A percentile compares a stretch with the other conserved stretches of the same genome.
phyloP scores from a whole-genome alignment of 2,888 invertebrate genomes.

The Coelinius sp. region DNA sequence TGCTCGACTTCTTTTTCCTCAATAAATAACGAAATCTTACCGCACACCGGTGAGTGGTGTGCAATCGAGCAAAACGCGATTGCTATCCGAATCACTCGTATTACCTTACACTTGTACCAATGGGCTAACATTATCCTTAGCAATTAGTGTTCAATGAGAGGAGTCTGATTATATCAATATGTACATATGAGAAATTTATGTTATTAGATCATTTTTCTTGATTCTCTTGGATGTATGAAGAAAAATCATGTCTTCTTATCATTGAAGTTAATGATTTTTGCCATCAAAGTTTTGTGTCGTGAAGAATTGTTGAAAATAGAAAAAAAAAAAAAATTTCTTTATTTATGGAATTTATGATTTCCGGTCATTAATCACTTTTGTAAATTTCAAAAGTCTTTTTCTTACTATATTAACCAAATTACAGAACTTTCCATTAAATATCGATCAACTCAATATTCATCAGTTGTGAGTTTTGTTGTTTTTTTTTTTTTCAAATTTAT shows the following conservation, averaged over 20 bases:
- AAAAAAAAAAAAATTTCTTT: too few relatives aligned
- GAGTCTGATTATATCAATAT: constrained; percentile 7
- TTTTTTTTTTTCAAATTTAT: background rate
- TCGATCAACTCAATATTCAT: background rate
- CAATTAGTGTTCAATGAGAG: constrained; percentile 37
- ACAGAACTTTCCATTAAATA: too few relatives aligned
- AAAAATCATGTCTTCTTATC: too few relatives aligned
- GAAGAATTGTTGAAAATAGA: too few relatives aligned
- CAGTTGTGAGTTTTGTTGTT: background rate
- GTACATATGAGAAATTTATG: constrained; percentile 12
- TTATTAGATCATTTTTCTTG: background rate
- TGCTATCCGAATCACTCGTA: constrained; percentile 35
- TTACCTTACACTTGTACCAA: constrained; percentile 30
- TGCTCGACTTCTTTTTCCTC: constrained; percentile 17
- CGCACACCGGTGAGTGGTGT: constrained; percentile 38
- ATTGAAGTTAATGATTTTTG: too few relatives aligned
- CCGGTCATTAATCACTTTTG: too few relatives aligned
- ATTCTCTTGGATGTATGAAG: background rate
- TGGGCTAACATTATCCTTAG: constrained; percentile 35
- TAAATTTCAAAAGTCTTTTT: too few relatives aligned
- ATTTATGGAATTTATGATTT: too few relatives aligned
- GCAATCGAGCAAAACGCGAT: constrained; percentile 34
- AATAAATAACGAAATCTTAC: constrained; percentile 4
- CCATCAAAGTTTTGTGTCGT: too few relatives aligned
- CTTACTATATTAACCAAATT: too few relatives aligned